Conservation (phyloP, 2,888 invertebrate genomes). For the Nyleta sp. region DNA sequence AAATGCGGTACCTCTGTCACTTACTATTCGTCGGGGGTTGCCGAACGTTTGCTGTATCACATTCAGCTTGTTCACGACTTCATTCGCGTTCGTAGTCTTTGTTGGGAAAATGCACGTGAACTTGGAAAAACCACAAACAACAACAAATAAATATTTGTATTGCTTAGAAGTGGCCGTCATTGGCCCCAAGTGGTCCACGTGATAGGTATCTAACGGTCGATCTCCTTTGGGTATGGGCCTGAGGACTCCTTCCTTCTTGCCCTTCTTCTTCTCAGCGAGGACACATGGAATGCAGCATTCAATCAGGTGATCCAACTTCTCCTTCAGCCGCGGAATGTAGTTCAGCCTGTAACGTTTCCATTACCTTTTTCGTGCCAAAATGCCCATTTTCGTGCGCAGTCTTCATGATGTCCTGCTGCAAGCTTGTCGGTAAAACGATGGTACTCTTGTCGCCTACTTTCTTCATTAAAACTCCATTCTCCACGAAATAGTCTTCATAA, state of each 20-base stretch:
- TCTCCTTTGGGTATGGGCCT: constrained; percentile 7
- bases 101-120: constrained; percentile 6
- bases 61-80: constrained; percentile 1
- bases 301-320: constrained; percentile 11
- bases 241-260: constrained; percentile 1
- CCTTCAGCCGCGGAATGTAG: constrained; percentile 15
- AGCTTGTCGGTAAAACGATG: background rate
- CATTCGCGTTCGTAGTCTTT: constrained; percentile 14
- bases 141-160: constrained; percentile 4
- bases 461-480: background rate
- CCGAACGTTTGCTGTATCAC: constrained; percentile 30
- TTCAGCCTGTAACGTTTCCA: background rate
- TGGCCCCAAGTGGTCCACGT: constrained; percentile 8
- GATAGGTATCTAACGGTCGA: background rate
- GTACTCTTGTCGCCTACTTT: background rate
- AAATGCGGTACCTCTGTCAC: constrained; percentile 20
- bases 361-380: background rate
- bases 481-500: constrained; percentile 19
- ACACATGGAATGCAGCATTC: constrained; percentile 33
- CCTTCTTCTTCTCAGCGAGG: background rate
- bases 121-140: background rate
- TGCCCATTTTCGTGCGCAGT: background rate
- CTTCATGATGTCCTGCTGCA: constrained; percentile 4
- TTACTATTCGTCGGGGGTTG: constrained; percentile 12
- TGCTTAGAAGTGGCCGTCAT: background rate